These are phyloP conservation scores for Acholoe squamosa DNA, from an alignment of 2,888 invertebrate species.

Conservation along the genomic window DNA sequence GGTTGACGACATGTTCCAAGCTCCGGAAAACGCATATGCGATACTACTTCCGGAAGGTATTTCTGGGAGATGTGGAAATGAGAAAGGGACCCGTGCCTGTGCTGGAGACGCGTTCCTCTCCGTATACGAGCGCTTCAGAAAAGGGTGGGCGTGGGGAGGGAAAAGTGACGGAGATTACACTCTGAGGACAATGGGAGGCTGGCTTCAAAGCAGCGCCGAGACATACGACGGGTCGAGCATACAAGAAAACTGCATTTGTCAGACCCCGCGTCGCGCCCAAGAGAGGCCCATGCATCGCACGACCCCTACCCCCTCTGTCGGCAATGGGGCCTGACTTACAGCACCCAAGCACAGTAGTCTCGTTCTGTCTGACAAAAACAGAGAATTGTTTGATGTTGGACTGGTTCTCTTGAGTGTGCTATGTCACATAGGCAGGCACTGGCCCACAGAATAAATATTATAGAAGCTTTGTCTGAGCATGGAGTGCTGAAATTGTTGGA, in stretches of 20 bases:
- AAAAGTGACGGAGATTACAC: not conserved
- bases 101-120: too few relatives aligned
- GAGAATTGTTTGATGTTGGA: not conserved
- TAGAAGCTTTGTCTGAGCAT: not conserved
- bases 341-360: too few relatives aligned
- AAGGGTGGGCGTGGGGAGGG: not conserved
- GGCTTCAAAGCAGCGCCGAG: constrained; percentile 30
- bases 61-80: too few relatives aligned
- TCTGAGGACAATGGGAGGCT: not conserved
- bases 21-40: too few relatives aligned
- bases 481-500: not conserved
- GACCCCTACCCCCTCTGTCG: not conserved
- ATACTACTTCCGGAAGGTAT: too few relatives aligned
- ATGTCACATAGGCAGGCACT: not conserved
- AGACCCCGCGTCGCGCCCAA: not conserved
- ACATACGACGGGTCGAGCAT: constrained; percentile 9
- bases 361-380: not conserved
- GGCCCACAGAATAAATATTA: not conserved
- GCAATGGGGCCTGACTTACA: not conserved
- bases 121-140: not conserved
- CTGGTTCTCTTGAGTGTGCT: not conserved
- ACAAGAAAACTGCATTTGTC: constrained; percentile 55
- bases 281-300: not conserved
- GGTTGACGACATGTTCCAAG: too few relatives aligned
- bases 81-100: too few relatives aligned